These are phyloP conservation scores for Isichthys henryi DNA, from an alignment of 2,113 vertebrate species.

Conservation along the genomic window DNA sequence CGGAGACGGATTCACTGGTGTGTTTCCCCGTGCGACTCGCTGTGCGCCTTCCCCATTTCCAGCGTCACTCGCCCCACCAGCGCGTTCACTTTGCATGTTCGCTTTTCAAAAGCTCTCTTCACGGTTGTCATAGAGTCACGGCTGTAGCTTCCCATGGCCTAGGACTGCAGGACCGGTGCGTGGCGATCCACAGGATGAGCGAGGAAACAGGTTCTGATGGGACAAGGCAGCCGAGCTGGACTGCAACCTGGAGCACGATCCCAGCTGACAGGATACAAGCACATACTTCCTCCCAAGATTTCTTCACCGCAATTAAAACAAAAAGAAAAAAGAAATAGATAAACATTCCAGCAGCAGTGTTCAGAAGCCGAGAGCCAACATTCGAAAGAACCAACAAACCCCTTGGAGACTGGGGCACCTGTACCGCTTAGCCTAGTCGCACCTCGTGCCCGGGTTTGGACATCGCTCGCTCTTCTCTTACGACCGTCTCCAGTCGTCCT, in stretches of 20 bases:
- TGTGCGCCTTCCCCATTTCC: background rate
- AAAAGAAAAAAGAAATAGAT: background rate
- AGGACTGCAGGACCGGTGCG: background rate
- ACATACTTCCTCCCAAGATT: background rate
- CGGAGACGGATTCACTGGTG: background rate
- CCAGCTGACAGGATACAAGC: background rate
- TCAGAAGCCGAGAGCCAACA: background rate
- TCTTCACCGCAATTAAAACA: background rate
- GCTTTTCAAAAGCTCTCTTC: background rate
- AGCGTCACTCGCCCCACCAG: background rate
- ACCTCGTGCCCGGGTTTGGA: background rate
- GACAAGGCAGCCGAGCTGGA: background rate
- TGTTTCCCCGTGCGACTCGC: background rate
- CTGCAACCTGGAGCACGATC: background rate
- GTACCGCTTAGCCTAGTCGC: background rate
- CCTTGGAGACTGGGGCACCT: background rate
- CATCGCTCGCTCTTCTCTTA: background rate
- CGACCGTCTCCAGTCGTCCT: background rate
- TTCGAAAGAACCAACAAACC: background rate
- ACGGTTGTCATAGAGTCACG: background rate
- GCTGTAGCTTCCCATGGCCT: background rate
- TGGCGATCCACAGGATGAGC: background rate
- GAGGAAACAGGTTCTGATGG: background rate
- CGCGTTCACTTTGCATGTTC: background rate
- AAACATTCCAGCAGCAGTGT: background rate